Conservation (phyloP, 2,888 invertebrate species). For the Lithophane socia region DNA sequence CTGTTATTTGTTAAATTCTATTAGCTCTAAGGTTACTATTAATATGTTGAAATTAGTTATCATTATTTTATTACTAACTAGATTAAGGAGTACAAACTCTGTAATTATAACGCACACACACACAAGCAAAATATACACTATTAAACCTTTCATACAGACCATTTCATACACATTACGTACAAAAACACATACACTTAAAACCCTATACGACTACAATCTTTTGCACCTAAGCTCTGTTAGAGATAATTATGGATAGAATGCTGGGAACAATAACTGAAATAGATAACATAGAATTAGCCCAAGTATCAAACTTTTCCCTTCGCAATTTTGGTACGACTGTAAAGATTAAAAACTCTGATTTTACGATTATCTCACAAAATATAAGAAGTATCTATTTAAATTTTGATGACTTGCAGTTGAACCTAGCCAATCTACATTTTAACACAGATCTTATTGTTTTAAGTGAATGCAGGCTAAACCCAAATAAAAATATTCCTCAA, state of each 20-base stretch:
- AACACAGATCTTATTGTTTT: neutral
- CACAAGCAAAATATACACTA: neutral
- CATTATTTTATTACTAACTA: neutral
- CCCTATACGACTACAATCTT: neutral
- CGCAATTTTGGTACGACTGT: neutral
- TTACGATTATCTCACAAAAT: constrained; percentile 18
- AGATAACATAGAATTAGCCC: constrained; percentile 8
- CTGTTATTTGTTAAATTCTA: too few species aligned
- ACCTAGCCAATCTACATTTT: neutral
- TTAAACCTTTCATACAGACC: too few species aligned
- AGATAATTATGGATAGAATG: neutral
- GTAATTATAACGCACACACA: neutral
- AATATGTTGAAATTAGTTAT: neutral
- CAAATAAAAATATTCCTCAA: constrained; percentile 3
- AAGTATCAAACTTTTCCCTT: neutral
- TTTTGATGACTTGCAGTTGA: neutral
- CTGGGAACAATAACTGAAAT: constrained; percentile 1
- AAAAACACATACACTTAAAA: neutral
- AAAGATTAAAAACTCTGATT: neutral
- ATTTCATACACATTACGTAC: neutral
- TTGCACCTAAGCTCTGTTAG: neutral
- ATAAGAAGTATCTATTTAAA: constrained; percentile 7
- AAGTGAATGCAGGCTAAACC: constrained; percentile 6
- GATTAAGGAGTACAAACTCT: neutral
- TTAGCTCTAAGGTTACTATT: too few species aligned